Evolutionary conservation across 2,113 vertebrate genomes (phyloP).

Genomic region (Anguilla japonica): DNA sequence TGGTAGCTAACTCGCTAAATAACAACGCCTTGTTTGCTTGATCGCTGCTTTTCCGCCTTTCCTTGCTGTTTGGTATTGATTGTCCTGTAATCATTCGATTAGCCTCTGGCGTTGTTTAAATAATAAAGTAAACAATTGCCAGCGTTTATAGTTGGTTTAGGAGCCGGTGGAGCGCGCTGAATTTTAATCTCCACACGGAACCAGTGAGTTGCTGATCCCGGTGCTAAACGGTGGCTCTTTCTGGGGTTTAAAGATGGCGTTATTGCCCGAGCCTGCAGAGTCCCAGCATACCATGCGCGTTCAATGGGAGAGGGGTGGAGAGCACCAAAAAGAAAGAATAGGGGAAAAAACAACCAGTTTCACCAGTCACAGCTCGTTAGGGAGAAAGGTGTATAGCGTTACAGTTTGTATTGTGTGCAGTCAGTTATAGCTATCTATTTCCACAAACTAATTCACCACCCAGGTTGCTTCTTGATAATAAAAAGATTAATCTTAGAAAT

Average conservation of each 20-base stretch:
- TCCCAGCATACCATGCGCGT: constrained; percentile 66
- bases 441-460: neutral
- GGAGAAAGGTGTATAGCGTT: neutral
- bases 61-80: constrained; percentile 54
- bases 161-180: constrained; percentile 33
- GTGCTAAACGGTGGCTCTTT: constrained; percentile 61
- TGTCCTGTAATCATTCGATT: constrained; percentile 12
- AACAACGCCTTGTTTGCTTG: constrained; percentile 44
- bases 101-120: neutral
- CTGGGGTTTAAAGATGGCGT: constrained; percentile 82
- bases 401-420: neutral
- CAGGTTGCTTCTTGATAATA: neutral
- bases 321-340: constrained; percentile 3
- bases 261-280: constrained; percentile 61
- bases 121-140: neutral
- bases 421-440: neutral
- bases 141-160: constrained; percentile 14
- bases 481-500: neutral
- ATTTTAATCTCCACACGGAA: constrained; percentile 43
- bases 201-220: constrained; percentile 57
- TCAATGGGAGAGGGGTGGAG: neutral
- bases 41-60: constrained; percentile 68
- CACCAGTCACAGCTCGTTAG: neutral
- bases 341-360: constrained; percentile 29
- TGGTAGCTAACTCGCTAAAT: constrained; percentile 52